A percentile compares a stretch with the other conserved stretches of the same genome.
Conservation (phyloP, 2,888 invertebrate genomes). For the Oeneis ivallda region DNA sequence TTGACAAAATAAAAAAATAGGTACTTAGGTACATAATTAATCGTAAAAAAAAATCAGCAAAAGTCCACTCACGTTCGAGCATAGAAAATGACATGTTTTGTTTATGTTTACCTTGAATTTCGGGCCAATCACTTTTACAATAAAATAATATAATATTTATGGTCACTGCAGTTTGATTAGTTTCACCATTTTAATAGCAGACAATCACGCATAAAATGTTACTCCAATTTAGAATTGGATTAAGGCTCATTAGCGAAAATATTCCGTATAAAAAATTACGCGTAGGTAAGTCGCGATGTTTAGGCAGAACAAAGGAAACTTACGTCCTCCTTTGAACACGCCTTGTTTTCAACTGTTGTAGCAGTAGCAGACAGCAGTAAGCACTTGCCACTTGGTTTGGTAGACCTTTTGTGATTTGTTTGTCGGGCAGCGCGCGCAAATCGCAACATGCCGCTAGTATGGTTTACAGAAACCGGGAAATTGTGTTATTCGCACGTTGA, state of each 20-base stretch:
- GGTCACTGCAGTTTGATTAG: background rate
- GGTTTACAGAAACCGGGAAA: conserved; percentile 9
- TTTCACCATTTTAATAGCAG: conserved; percentile 24
- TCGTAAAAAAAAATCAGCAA: background rate
- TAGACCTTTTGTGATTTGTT: conserved; percentile 3
- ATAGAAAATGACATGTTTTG: conserved; percentile 13
- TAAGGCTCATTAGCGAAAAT: background rate
- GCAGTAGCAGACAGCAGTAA: too few species aligned
- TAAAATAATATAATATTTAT: conserved; percentile 15
- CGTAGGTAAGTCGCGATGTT: conserved; percentile 3
- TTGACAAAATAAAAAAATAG: too few species aligned
- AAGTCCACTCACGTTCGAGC: background rate
- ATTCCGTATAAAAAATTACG: background rate
- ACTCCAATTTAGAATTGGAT: background rate
- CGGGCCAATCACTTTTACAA: conserved; percentile 25
- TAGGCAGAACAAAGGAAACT: background rate
- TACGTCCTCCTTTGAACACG: conserved; percentile 17
- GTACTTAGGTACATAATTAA: too few species aligned
- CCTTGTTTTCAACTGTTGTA: conserved; percentile 27
- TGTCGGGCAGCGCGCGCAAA: conserved; percentile 3
- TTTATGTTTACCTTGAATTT: conserved; percentile 37
- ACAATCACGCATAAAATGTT: conserved; percentile 8
- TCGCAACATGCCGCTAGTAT: conserved; percentile 2
- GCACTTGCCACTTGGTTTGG: too few species aligned
- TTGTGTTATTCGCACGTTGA: background rate